phyloP scores from a whole-genome alignment of 2,888 invertebrate species.

The Hypolimnas misippus region DNA sequence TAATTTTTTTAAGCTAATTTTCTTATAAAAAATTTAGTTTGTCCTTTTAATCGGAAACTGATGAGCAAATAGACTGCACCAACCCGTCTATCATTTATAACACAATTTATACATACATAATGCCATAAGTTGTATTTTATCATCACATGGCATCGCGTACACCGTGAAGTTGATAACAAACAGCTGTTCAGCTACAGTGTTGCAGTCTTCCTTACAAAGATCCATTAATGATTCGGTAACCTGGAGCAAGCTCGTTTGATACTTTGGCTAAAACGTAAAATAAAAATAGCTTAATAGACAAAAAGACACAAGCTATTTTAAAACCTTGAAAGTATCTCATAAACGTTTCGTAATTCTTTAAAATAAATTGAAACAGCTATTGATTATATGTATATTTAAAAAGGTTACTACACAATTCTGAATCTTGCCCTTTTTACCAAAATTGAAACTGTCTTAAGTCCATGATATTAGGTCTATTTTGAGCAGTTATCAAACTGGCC shows the following conservation, averaged over 20 bases:
- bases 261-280: slow-evolving; percentile 69
- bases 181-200: slow-evolving; percentile 61
- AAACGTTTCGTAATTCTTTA: neutral
- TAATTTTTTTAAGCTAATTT: no score
- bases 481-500: no score
- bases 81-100: no score
- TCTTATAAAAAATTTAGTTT: no score
- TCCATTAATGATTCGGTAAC: slow-evolving; percentile 81
- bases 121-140: slow-evolving; percentile 71
- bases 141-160: slow-evolving; percentile 71
- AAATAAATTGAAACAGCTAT: neutral
- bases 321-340: neutral
- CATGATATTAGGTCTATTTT: no score
- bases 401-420: no score
- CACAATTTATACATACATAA: slow-evolving; percentile 66
- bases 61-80: no score
- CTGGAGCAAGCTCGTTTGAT: slow-evolving; percentile 83
- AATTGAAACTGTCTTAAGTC: no score
- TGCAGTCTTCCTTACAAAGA: slow-evolving; percentile 74
- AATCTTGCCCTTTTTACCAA: no score
- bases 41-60: no score
- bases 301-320: neutral
- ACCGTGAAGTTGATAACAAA: slow-evolving; percentile 73
- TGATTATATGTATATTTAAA: no score
- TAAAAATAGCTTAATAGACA: no score